Evolutionary conservation across 2,797 vertebrate species (phyloP).

Genomic region (Syngnathus rostellatus): DNA sequence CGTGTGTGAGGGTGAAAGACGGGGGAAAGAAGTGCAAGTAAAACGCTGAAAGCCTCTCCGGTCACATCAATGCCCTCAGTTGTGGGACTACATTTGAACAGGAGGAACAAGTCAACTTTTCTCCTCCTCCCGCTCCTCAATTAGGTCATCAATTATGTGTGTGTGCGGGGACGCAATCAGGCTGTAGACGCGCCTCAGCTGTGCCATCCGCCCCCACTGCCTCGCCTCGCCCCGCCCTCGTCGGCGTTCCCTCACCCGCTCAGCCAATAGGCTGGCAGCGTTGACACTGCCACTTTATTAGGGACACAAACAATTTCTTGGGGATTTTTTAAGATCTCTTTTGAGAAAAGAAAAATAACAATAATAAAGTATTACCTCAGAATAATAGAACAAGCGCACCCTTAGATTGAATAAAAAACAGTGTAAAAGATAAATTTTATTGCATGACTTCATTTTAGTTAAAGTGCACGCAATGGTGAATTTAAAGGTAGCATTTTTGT

Average conservation of each 20-base stretch:
- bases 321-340: neutral
- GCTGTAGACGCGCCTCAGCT: constrained; percentile 71
- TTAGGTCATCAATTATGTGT: constrained; percentile 75
- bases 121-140: constrained; percentile 51
- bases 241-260: constrained; percentile 24
- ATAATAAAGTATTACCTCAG: neutral
- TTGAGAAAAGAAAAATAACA: neutral
- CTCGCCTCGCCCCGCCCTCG: constrained; percentile 34
- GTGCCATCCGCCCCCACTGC: constrained; percentile 50
- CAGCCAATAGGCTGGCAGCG: neutral
- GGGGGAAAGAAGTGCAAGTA: constrained; percentile 60
- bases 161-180: constrained; percentile 58
- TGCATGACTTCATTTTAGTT: neutral
- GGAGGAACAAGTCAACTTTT: constrained; percentile 56
- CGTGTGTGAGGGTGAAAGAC: constrained; percentile 68
- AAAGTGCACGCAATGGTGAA: neutral
- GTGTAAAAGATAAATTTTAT: neutral
- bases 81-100: constrained; percentile 32
- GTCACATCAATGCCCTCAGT: constrained; percentile 68
- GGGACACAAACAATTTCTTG: neutral
- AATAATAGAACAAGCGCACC: neutral
- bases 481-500: neutral
- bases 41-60: constrained; percentile 48
- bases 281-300: neutral
- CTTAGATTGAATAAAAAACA: neutral